These are phyloP conservation scores for Trididemnum miniatum DNA, from an alignment of 23 tunicate species.

Conservation along the genomic window DNA sequence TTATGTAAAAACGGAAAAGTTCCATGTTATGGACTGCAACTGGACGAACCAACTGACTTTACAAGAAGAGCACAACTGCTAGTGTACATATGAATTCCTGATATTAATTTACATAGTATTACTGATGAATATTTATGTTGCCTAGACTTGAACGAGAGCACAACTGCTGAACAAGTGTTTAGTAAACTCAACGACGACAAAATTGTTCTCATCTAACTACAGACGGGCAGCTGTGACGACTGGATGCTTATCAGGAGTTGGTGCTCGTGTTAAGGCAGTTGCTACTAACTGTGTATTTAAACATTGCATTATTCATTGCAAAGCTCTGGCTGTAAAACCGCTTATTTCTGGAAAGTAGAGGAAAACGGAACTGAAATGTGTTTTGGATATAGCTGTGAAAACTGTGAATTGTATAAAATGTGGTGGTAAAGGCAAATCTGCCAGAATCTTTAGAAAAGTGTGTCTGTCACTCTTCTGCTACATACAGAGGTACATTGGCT, in stretches of 20 bases:
- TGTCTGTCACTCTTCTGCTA: constrained; percentile 28
- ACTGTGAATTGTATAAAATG: constrained; percentile 51
- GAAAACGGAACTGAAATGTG: constrained; percentile 40
- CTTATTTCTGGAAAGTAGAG: constrained; percentile 38
- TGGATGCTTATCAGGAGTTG: constrained; percentile 43
- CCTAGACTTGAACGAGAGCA: constrained; percentile 42
- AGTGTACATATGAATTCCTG: constrained; percentile 47
- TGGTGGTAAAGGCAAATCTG: constrained; percentile 48
- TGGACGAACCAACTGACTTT: constrained; percentile 47
- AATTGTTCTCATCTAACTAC: constrained; percentile 9
- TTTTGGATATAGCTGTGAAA: constrained; percentile 43
- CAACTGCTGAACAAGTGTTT: constrained; percentile 45
- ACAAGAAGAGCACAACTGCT: constrained; percentile 47
- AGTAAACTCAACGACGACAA: constrained; percentile 30
- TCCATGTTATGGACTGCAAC: constrained; percentile 58
- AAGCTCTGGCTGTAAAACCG: constrained; percentile 53
- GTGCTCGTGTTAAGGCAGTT: constrained; percentile 44
- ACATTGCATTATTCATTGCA: constrained; percentile 39
- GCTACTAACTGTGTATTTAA: constrained; percentile 34
- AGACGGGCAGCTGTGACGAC: constrained; percentile 54
- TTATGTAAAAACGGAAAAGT: constrained; percentile 23
- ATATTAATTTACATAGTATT: constrained; percentile 24
- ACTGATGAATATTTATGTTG: constrained; percentile 55
- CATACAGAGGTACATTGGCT: constrained; percentile 31
- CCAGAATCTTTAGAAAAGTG: constrained; percentile 14